Evolutionary conservation across 1,140 invertebrate genomes (phyloP).

Genomic region (Zaprionus camerounensis): DNA sequence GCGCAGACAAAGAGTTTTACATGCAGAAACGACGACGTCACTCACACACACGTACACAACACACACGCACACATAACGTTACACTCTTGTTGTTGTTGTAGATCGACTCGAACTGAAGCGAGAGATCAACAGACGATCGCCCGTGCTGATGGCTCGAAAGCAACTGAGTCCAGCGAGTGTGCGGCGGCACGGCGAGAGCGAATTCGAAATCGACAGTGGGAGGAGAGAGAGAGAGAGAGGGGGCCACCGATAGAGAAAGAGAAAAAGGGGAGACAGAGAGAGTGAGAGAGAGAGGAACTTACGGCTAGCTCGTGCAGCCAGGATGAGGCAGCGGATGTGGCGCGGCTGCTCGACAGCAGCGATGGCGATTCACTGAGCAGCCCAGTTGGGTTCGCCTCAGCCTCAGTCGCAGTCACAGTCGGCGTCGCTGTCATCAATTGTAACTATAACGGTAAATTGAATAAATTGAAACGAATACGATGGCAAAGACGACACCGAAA

Average conservation of each 20-base stretch:
- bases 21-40: conserved; percentile 36
- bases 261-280: no score
- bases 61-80: conserved; percentile 55
- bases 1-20: conserved; percentile 44
- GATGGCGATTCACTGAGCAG: conserved; percentile 36
- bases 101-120: conserved; percentile 3
- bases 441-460: conserved; percentile 79
- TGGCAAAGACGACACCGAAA: neutral
- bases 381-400: conserved; percentile 5
- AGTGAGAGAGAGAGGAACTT: conserved; percentile 13
- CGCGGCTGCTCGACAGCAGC: conserved; percentile 49
- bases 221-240: no score
- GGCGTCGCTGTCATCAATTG: conserved; percentile 60
- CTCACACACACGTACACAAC: conserved; percentile 16
- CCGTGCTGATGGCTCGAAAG: conserved; percentile 32
- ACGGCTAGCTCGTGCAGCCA: conserved; percentile 66
- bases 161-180: conserved; percentile 24
- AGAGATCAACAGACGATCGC: conserved; percentile 29
- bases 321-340: conserved; percentile 60
- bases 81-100: conserved; percentile 6
- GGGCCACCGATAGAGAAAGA: no score
- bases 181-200: conserved; percentile 36
- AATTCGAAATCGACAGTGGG: neutral
- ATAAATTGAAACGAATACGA: conserved; percentile 74
- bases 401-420: neutral